Evolutionary conservation across 2,888 invertebrate species (phyloP).

Genomic region (Clunio marinus): DNA sequence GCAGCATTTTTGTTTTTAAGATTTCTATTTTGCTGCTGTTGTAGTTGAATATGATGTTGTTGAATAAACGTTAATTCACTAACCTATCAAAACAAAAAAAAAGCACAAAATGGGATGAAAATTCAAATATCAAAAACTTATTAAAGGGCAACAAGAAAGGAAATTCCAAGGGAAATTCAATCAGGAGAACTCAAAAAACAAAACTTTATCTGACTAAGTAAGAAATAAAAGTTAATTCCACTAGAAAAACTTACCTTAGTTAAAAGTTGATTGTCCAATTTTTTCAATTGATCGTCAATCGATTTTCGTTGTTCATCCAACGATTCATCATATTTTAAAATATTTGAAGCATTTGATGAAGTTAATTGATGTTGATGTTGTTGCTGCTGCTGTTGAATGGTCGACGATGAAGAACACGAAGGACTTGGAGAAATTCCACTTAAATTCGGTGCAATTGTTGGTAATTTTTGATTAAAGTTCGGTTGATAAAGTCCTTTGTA

Average conservation of each 20-base stretch:
- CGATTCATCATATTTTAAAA: constrained; percentile 39
- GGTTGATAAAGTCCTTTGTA: constrained; percentile 17
- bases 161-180: too few species aligned
- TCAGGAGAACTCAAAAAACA: too few species aligned
- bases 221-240: too few species aligned
- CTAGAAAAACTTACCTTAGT: constrained; percentile 44
- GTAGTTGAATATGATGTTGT: constrained; percentile 36
- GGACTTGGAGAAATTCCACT: constrained; percentile 40
- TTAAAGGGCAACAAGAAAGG: too few species aligned
- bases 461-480: constrained; percentile 30
- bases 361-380: constrained; percentile 38
- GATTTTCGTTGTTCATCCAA: constrained; percentile 40
- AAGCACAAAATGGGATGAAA: too few species aligned
- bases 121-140: too few species aligned
- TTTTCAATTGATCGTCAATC: constrained; percentile 43
- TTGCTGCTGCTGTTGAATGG: constrained; percentile 29
- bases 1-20: constrained; percentile 32
- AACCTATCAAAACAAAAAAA: too few species aligned
- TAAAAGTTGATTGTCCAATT: constrained; percentile 42
- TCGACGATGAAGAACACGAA: constrained; percentile 35
- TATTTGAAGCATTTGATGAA: constrained; percentile 39
- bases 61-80: constrained; percentile 38
- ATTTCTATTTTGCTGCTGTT: constrained; percentile 38
- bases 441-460: constrained; percentile 23
- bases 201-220: too few species aligned